These are phyloP conservation scores for Hemibagrus guttatus DNA, from an alignment of 2,797 vertebrate species.

Conservation along the genomic window DNA sequence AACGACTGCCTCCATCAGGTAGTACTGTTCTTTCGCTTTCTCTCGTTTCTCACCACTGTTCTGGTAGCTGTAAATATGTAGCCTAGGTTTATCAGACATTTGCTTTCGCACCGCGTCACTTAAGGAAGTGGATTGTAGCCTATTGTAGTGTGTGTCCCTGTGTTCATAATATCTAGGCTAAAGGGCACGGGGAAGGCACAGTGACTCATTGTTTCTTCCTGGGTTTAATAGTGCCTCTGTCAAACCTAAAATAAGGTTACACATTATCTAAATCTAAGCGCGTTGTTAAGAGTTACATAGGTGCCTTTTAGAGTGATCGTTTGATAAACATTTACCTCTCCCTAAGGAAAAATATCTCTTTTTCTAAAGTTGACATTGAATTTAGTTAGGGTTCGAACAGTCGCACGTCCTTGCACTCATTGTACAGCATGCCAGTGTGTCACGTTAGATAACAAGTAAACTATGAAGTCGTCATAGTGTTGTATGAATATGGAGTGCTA, in stretches of 20 bases:
- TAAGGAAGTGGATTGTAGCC: background rate
- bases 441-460: background rate
- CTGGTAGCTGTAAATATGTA: background rate
- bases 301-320: background rate
- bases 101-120: background rate
- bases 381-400: too few species aligned
- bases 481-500: background rate
- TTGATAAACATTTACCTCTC: too few species aligned
- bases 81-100: background rate
- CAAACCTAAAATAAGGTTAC: background rate
- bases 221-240: slow-evolving; percentile 16
- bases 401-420: background rate
- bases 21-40: background rate
- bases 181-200: slow-evolving; percentile 68
- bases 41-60: background rate
- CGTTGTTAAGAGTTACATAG: background rate
- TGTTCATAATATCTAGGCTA: slow-evolving; percentile 71
- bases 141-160: background rate
- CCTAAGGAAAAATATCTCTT: too few species aligned
- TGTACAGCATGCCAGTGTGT: background rate
- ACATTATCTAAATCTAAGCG: background rate
- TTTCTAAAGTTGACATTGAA: background rate
- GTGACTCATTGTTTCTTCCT: slow-evolving; percentile 56
- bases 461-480: background rate
- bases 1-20: slow-evolving; percentile 40